Base-by-base conservation (phyloP, 2,888 invertebrate genomes). In the Pinctada fucata region DNA sequence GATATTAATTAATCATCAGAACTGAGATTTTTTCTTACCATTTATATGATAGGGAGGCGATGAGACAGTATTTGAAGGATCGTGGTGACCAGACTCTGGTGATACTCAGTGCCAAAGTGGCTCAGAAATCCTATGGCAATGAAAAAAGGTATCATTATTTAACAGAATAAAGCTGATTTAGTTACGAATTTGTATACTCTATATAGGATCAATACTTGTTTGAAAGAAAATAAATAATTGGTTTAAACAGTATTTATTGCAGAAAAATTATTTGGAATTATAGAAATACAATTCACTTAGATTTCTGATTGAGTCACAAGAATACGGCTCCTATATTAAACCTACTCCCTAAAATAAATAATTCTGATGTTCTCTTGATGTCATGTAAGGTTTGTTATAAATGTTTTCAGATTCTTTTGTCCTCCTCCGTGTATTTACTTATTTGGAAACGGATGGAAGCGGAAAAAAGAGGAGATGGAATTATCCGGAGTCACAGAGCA, bases 71-170 rank as follows among this genome's bases (percentile, higher is more conserved):
- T 93, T 94, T 99, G 88, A 95, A 97, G 78, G 98, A 98, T 91
- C 95, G 97, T 87, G 92, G 92, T 64, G 92, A 93, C 79, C 92
- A 92, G 82, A 88, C 90, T 4, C 83, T 99, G 79, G 97, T 99
- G 74, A 99, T 99, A 88, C 94, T 99, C 78, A 99, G 99, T 93
- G 99, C 99, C 71, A 99, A 99, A 95, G 99, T 99, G 72, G 99
- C 99, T 52, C 99, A 99, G 93, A 99, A 99, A 92, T 99, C 99
- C 0, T 99, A 99, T 92, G 99, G 99, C 84, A 99, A 99, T 93
- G 99, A 99, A 92, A 99, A 99, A 93, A 95, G 99, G 93, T 93
- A 79, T 31, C 31, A 31, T 31, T 31, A 31, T 31, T 31, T 31
- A 31, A 31, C 31, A 31, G 31, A 31, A 31, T 31, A 31, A 31